A percentile compares a stretch with the other conserved stretches of the same genome.
Conservation (phyloP, 2,888 invertebrate genomes). For the Sesamia inferens region DNA sequence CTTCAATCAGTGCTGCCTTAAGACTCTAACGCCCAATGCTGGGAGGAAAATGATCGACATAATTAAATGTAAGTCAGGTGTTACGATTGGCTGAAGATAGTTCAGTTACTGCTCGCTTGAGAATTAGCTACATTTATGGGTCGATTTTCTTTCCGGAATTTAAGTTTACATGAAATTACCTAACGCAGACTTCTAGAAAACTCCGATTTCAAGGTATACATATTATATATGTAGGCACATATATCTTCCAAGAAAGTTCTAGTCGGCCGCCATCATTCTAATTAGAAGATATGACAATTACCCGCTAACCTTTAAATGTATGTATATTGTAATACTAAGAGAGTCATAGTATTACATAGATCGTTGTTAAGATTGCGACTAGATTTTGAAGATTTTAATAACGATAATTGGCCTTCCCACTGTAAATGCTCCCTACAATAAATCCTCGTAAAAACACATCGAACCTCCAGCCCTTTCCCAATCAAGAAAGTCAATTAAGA, state of each 20-base stretch:
- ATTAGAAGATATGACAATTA: neutral
- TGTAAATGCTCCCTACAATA: neutral
- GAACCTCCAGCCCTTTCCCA: constrained; percentile 30
- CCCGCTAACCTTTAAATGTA: too few species aligned
- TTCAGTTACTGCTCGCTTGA: neutral
- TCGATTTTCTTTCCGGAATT: neutral
- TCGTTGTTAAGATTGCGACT: too few species aligned
- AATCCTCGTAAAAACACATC: neutral
- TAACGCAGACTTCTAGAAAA: neutral
- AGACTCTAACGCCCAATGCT: neutral
- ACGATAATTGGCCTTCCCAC: neutral
- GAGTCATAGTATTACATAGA: neutral
- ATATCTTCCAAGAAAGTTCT: neutral
- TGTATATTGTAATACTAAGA: too few species aligned
- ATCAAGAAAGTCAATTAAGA: constrained; percentile 57
- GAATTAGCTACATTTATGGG: neutral
- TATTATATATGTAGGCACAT: neutral
- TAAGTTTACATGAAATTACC: neutral
- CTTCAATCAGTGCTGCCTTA: too few species aligned
- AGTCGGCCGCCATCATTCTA: too few species aligned
- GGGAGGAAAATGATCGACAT: neutral
- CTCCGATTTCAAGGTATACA: neutral
- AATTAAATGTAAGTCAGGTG: neutral
- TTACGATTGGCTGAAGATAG: neutral
- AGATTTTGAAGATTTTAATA: too few species aligned